Evolutionary conservation across 2,113 vertebrate species (phyloP).

Genomic region (Triplophysa dalaica): DNA sequence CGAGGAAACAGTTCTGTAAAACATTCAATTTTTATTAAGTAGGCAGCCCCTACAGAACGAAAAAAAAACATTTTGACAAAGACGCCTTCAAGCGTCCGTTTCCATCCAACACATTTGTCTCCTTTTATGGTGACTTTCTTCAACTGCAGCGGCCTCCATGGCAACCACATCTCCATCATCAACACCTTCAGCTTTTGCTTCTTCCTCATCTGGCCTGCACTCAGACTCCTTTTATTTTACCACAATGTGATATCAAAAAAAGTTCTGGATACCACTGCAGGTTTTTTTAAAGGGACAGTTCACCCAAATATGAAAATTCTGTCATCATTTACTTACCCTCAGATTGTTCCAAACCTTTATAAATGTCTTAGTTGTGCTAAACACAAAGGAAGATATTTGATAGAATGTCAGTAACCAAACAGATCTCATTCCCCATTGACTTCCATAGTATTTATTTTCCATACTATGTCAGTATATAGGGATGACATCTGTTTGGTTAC

Average conservation of each 20-base stretch:
- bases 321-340: no score
- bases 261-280: constrained; percentile 12
- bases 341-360: no score
- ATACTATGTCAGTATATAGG: no score
- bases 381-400: no score
- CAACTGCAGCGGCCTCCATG: constrained; percentile 27
- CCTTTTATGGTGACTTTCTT: constrained; percentile 29
- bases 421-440: no score
- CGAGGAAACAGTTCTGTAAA: not conserved
- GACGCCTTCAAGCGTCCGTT: not conserved
- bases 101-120: not conserved
- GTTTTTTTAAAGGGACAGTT: not conserved
- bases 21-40: not conserved
- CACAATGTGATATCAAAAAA: constrained; percentile 16
- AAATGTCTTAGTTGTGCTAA: no score
- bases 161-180: constrained; percentile 4
- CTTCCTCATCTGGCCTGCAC: constrained; percentile 20
- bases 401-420: no score
- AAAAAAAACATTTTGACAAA: not conserved
- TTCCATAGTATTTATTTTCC: no score
- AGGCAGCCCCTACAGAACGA: not conserved
- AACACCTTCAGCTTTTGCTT: constrained; percentile 1
- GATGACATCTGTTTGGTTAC: no score
- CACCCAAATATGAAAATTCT: no score
- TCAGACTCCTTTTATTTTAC: constrained; percentile 22